Evolutionary conservation across 2,888 invertebrate species (phyloP).

Genomic region (Athalia circularis): DNA sequence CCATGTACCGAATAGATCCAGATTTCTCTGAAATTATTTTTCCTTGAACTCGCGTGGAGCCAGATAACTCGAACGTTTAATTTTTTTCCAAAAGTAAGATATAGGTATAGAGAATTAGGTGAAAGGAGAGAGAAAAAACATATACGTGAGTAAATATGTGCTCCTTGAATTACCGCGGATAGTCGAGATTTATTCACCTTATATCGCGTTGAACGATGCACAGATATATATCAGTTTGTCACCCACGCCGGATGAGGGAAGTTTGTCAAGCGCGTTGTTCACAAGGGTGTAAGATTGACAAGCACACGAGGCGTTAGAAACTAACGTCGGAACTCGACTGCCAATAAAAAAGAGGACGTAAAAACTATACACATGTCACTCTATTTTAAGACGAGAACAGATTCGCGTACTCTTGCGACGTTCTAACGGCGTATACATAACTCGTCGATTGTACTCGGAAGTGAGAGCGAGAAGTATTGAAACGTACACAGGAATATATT

Average conservation of each 20-base stretch:
- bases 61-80: too few species aligned
- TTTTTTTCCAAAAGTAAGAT: too few species aligned
- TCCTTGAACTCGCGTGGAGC: too few species aligned
- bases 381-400: slow-evolving; percentile 45
- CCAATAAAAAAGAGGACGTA: slow-evolving; percentile 26
- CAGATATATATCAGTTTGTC: too few species aligned
- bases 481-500: neutral
- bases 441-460: slow-evolving; percentile 39
- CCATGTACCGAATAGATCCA: neutral
- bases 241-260: neutral
- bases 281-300: slow-evolving; percentile 22
- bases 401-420: slow-evolving; percentile 44
- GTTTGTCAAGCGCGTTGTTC: neutral
- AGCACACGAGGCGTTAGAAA: slow-evolving; percentile 35
- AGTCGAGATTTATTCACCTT: too few species aligned
- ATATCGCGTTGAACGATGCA: too few species aligned
- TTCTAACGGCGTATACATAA: slow-evolving; percentile 35
- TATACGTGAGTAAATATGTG: too few species aligned
- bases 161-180: too few species aligned
- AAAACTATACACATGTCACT: slow-evolving; percentile 37
- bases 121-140: too few species aligned
- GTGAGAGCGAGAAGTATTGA: slow-evolving; percentile 18
- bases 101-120: too few species aligned
- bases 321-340: slow-evolving; percentile 27
- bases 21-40: neutral